Percentiles rank a stretch among this genome's conserved stretches.
Conservation (phyloP, 2,797 vertebrate species). For the Myotis findleyi region DNA sequence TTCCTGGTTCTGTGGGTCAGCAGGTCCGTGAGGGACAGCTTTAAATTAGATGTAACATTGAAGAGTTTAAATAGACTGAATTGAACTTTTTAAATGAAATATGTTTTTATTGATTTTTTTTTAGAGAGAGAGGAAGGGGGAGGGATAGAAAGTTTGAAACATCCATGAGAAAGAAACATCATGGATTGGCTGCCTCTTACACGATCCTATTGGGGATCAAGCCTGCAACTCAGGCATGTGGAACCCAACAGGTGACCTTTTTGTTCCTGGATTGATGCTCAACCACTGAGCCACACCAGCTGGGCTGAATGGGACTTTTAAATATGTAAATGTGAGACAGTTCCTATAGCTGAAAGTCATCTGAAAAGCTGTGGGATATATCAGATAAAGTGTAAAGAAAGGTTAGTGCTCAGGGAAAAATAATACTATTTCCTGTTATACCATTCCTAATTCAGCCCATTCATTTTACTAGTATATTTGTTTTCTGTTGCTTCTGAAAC, state of each 20-base stretch:
- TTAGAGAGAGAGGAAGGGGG: too few species aligned
- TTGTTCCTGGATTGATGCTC: too few species aligned
- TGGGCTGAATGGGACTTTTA: not conserved
- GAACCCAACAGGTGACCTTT: too few species aligned
- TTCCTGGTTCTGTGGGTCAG: not conserved
- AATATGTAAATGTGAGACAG: not conserved
- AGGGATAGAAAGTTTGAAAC: too few species aligned
- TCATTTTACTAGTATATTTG: not conserved
- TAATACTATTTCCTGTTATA: not conserved
- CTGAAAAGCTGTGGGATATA: not conserved
- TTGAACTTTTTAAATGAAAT: not conserved
- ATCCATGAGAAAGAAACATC: too few species aligned
- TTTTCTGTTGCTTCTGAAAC: not conserved
- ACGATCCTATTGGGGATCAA: too few species aligned
- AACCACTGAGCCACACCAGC: too few species aligned
- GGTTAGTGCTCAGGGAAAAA: not conserved
- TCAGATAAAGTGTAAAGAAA: not conserved
- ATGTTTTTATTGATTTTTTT: too few species aligned
- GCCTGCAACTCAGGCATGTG: too few species aligned
- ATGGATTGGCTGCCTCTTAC: too few species aligned
- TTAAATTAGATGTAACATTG: not conserved
- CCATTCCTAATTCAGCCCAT: not conserved
- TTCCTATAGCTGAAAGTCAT: not conserved
- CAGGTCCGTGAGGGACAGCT: not conserved
- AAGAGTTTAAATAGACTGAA: not conserved